These are phyloP conservation scores for Vanessa tameamea DNA, from an alignment of 1,140 invertebrate genomes.

Conservation along the genomic window DNA sequence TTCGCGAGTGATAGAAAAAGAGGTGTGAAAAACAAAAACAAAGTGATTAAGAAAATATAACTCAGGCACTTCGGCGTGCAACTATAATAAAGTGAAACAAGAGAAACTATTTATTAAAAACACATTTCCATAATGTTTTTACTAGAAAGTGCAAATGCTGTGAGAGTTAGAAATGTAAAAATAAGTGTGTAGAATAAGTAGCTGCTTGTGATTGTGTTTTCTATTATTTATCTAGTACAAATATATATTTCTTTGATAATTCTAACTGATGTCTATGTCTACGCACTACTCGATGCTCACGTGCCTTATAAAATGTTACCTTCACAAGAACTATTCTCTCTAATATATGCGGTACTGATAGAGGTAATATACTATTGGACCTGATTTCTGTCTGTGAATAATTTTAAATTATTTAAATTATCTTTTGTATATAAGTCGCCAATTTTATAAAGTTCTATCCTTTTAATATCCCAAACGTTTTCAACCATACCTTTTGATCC, in stretches of 20 bases:
- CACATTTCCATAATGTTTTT: slow-evolving; percentile 20
- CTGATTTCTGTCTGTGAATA: slow-evolving; percentile 53
- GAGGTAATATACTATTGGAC: slow-evolving; percentile 37
- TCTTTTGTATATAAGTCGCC: not conserved
- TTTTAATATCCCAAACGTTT: slow-evolving; percentile 5
- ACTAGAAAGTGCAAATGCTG: not conserved
- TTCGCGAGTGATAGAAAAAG: slow-evolving; percentile 45
- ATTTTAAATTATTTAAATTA: slow-evolving; percentile 30
- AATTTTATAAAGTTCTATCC: not conserved
- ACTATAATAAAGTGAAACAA: slow-evolving; percentile 3
- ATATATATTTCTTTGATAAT: not conserved
- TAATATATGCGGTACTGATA: slow-evolving; percentile 47
- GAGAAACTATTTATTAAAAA: not conserved
- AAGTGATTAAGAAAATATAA: slow-evolving; percentile 1
- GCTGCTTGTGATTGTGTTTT: not conserved
- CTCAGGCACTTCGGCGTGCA: slow-evolving; percentile 15
- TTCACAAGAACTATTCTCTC: slow-evolving; percentile 64
- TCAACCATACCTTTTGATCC: slow-evolving; percentile 57
- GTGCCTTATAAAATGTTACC: slow-evolving; percentile 46
- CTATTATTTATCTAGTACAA: not conserved
- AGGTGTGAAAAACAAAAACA: slow-evolving; percentile 13
- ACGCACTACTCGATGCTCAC: not conserved
- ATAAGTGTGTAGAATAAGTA: not conserved
- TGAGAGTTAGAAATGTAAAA: not conserved
- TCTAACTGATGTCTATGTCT: not conserved